Conservation (phyloP, 2,888 invertebrate genomes). For the Cheilosia urbana region DNA sequence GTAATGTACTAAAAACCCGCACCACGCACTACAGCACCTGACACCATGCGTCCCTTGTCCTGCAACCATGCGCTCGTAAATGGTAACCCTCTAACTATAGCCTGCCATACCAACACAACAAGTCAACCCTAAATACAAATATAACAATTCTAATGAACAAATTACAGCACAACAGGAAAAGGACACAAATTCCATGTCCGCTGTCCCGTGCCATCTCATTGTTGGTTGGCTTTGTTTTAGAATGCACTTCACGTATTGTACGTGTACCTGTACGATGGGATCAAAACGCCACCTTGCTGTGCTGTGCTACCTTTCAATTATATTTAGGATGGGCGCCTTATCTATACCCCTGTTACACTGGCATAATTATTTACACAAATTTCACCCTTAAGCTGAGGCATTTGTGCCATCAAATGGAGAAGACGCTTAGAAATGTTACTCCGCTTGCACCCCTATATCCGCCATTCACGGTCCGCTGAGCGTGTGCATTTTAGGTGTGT, state of each 20-base stretch:
- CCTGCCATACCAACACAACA: constrained; percentile 6
- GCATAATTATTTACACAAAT: constrained; percentile 56
- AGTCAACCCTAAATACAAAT: constrained; percentile 58
- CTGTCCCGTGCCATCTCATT: constrained; percentile 15
- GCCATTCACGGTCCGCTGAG: constrained; percentile 55
- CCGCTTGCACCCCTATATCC: constrained; percentile 63
- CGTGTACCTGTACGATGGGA: constrained; percentile 62
- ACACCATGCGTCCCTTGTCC: constrained; percentile 30
- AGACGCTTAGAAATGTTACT: constrained; percentile 43
- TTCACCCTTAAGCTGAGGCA: constrained; percentile 48
- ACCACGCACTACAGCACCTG: constrained; percentile 51
- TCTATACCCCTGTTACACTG: constrained; percentile 39
- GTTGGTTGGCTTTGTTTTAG: constrained; percentile 31
- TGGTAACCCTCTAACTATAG: constrained; percentile 32
- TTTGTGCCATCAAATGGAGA: not conserved
- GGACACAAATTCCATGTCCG: constrained; percentile 63
- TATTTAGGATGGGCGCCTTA: constrained; percentile 68
- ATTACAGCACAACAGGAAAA: constrained; percentile 62
- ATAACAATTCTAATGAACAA: constrained; percentile 58
- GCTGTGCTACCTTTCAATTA: constrained; percentile 58
- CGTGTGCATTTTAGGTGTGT: constrained; percentile 51
- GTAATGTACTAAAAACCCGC: constrained; percentile 56
- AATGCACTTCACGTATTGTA: constrained; percentile 70
- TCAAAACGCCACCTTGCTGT: constrained; percentile 37
- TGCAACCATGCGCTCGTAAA: not conserved